Base-by-base conservation (phyloP, 2,113 vertebrate genomes). In the Salminus brasiliensis region DNA sequence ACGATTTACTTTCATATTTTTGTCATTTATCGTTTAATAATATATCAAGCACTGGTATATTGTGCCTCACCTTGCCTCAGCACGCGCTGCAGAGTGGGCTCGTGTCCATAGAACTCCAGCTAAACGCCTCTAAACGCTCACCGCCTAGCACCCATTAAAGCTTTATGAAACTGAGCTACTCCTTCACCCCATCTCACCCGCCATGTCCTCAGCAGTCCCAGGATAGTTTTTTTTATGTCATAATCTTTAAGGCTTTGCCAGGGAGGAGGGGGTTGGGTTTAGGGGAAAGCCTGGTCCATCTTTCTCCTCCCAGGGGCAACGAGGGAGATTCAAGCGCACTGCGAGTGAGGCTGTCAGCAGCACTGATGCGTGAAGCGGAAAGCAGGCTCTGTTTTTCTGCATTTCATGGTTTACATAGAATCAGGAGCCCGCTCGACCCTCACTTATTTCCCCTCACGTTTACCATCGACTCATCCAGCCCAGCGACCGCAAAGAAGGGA, bases 321-420 rank as follows among this genome's bases (percentile, higher is more conserved):
- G 81, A 89, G 83, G 87, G 85, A 89, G 83, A 90, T 85, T 88
- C 87, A 83, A 89, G 87, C 85, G 86, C 88, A 90, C 86, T 86
- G 80, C 85, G 80, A 68, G 75, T 10, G 18, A 25, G 36, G 49
- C 79, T 83, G 82, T 84, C 84, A 63, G 71, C 55, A 59, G 74
- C 84, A 55, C 62, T 86, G 83, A 82, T 83, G 86, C 84, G 80
- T 88, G 78, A 87, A 86, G 82, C 52, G 62, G 55, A 80, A 84
- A 86, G 83, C 47, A 27, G 57, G 55, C 57, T 78, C 75, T 71
- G 79, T 78, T 78, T 81, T 74, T 63, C 79, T 74, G 71, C 75
- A 78, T 80, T 81, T 78, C 66, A 78, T 71, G 75, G 68, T 84
- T 78, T 78, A 81, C 74, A 69, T 67, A 74, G 74, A 84, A 63